phyloP scores from a whole-genome alignment of 2,113 vertebrate species.

The Diadophis punctatus region DNA sequence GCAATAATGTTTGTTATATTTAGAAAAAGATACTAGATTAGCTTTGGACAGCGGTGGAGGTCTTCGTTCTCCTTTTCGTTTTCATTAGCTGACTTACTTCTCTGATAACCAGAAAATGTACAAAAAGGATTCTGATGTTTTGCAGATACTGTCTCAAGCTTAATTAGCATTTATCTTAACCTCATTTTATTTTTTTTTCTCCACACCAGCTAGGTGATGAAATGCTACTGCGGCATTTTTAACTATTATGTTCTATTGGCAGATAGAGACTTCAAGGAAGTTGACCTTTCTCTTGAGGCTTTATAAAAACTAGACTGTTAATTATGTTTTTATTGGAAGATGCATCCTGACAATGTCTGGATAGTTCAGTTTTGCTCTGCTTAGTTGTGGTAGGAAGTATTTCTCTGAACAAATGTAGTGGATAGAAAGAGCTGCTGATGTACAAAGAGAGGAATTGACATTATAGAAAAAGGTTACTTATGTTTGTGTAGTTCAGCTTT shows the following conservation, averaged over 20 bases:
- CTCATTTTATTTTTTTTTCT: conserved; percentile 47
- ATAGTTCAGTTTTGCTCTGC: conserved; percentile 25
- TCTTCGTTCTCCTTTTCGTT: background rate
- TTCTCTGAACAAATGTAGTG: conserved; percentile 14
- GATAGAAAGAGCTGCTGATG: conserved; percentile 6
- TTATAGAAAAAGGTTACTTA: conserved; percentile 43
- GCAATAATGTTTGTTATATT: background rate
- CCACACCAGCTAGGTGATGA: conserved; percentile 41
- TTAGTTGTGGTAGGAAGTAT: background rate
- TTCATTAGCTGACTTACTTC: conserved; percentile 16
- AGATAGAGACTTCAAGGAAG: conserved; percentile 54
- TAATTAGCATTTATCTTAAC: conserved; percentile 64
- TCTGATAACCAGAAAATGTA: conserved; percentile 38
- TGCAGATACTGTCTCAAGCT: conserved; percentile 50
- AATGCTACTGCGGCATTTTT: conserved; percentile 52
- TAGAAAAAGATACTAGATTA: background rate
- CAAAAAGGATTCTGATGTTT: conserved; percentile 35
- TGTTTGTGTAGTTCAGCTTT: conserved; percentile 39
- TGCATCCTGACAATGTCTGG: conserved; percentile 20
- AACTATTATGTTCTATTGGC: conserved; percentile 54
- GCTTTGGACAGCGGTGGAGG: background rate
- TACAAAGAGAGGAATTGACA: conserved; percentile 24
- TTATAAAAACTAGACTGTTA: conserved; percentile 48
- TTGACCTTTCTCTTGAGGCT: conserved; percentile 57
- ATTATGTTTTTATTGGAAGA: conserved; percentile 47